Percentiles rank a stretch among this genome's conserved stretches.
phyloP scores from a whole-genome alignment of 2,888 invertebrate species.

The Augiades crinisus region DNA sequence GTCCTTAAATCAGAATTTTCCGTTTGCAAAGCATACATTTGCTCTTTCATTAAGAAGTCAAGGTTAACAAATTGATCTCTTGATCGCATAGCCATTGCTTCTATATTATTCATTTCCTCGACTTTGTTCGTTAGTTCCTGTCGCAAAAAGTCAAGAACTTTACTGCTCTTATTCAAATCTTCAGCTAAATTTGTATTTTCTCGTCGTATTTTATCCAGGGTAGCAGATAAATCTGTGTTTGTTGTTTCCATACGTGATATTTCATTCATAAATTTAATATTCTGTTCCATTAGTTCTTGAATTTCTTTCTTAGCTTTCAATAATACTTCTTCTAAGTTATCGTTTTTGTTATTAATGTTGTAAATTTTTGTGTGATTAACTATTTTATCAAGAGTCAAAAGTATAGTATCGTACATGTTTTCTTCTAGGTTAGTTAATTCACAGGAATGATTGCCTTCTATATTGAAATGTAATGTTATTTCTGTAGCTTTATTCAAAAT shows the following conservation, averaged over 20 bases:
- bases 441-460: slow-evolving; percentile 34
- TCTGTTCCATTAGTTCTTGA: slow-evolving; percentile 40
- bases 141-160: slow-evolving; percentile 45
- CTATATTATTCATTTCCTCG: slow-evolving; percentile 47
- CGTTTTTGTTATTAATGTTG: slow-evolving; percentile 31
- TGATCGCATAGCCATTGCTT: slow-evolving; percentile 47
- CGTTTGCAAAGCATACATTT: slow-evolving; percentile 44
- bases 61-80: slow-evolving; percentile 47
- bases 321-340: slow-evolving; percentile 36
- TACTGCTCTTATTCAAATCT: slow-evolving; percentile 43
- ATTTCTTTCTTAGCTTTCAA: slow-evolving; percentile 44
- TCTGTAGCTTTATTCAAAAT: slow-evolving; percentile 40
- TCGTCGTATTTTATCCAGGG: slow-evolving; percentile 40
- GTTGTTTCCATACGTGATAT: slow-evolving; percentile 39
- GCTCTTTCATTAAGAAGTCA: slow-evolving; percentile 46
- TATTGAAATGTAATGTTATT: slow-evolving; percentile 39
- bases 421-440: slow-evolving; percentile 31
- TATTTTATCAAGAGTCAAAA: slow-evolving; percentile 47
- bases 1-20: slow-evolving; percentile 51
- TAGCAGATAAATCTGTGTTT: slow-evolving; percentile 36
- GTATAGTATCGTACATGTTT: slow-evolving; percentile 41
- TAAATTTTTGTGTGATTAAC: slow-evolving; percentile 37
- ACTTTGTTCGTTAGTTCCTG: slow-evolving; percentile 49
- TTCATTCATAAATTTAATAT: slow-evolving; percentile 39
- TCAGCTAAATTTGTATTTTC: slow-evolving; percentile 40